Evolutionary conservation across 2,113 vertebrate genomes (phyloP).

Genomic region (human (Homo sapiens)): GRCh38 chr11:33332501-33333000

Average conservation of each 20-base stretch:
- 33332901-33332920: too few relatives aligned
- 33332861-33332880: too few relatives aligned
- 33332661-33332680: not conserved
- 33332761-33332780: not conserved
- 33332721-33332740: not conserved
- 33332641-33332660: not conserved
- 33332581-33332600: not conserved
- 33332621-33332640: not conserved
- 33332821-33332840: too few relatives aligned
- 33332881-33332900: too few relatives aligned
- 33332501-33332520: not conserved
- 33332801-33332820: too few relatives aligned
- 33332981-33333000: too few relatives aligned
- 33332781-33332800: not conserved
- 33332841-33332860: too few relatives aligned
- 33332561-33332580: not conserved
- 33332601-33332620: not conserved
- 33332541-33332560: slow-evolving; percentile 2
- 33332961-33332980: too few relatives aligned
- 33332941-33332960: too few relatives aligned
- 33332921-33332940: too few relatives aligned
- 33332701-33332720: not conserved
- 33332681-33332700: not conserved
- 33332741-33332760: not conserved
- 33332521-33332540: not conserved